A percentile compares a stretch with the other conserved stretches of the same genome.
These are phyloP conservation scores for Phrynocephalus vlangalii DNA, from an alignment of 2,797 vertebrate genomes.

Conservation along the genomic window DNA sequence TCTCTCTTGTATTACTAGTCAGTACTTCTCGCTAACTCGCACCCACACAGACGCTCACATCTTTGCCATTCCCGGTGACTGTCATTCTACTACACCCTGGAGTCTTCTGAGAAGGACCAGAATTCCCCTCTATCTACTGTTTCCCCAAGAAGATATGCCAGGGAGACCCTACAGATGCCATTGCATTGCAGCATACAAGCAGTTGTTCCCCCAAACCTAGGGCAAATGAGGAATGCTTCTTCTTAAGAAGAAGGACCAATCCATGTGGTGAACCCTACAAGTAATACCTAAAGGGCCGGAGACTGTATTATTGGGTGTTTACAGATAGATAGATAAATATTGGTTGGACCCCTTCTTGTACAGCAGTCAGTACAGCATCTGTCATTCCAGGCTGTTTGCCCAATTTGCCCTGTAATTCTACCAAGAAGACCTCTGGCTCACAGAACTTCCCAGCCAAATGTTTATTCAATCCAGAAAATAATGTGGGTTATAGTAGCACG, in stretches of 20 bases:
- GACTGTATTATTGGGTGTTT: background rate
- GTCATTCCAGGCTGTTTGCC: background rate
- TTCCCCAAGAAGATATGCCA: background rate
- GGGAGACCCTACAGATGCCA: background rate
- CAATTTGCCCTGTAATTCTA: background rate
- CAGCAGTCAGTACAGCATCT: background rate
- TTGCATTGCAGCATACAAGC: background rate
- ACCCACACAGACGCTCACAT: background rate
- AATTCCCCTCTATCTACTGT: background rate
- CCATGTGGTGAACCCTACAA: background rate
- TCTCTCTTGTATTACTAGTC: background rate
- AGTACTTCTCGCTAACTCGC: background rate
- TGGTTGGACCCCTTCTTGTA: background rate
- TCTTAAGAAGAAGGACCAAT: background rate
- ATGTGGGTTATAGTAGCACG: background rate
- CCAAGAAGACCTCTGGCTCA: conserved; percentile 9
- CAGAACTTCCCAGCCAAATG: background rate
- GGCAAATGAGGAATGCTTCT: background rate
- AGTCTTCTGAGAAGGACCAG: background rate
- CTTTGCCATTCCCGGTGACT: background rate
- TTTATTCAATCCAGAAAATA: conserved; percentile 12
- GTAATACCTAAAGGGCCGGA: background rate
- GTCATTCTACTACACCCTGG: background rate
- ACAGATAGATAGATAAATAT: background rate
- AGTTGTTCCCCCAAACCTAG: background rate